These are phyloP conservation scores for Harpagoxenus sublaevis DNA, from an alignment of 2,888 invertebrate genomes.

Conservation along the genomic window DNA sequence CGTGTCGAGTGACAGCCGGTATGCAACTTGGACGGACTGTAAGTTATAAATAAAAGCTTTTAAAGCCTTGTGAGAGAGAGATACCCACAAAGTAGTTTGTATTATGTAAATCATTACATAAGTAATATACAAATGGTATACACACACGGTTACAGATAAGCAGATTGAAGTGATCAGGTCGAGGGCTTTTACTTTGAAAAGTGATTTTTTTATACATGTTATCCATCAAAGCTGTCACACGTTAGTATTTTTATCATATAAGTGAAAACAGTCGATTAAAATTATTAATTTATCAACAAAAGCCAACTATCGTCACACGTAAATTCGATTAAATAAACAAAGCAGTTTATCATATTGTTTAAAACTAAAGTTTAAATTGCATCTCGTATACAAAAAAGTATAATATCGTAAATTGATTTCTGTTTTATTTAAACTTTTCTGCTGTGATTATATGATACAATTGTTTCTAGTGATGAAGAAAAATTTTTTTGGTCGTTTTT, in stretches of 20 bases:
- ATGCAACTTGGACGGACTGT: conserved; percentile 31
- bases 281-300: background rate
- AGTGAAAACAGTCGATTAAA: background rate
- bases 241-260: conserved; percentile 19
- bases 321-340: background rate
- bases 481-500: background rate
- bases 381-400: background rate
- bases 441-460: background rate
- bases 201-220: conserved; percentile 22
- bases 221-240: background rate
- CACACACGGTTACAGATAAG: background rate
- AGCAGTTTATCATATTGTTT: background rate
- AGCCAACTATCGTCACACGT: background rate
- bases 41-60: conserved; percentile 43
- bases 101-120: conserved; percentile 36
- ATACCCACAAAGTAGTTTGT: conserved; percentile 24
- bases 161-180: conserved; percentile 25
- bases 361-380: background rate
- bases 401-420: background rate
- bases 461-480: conserved; percentile 31
- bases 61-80: conserved; percentile 16
- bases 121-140: conserved; percentile 28
- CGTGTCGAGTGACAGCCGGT: background rate
- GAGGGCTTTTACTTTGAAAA: conserved; percentile 2
- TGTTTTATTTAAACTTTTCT: background rate